Percentiles rank a stretch among this genome's conserved stretches.
phyloP scores from a whole-genome alignment of 2,113 vertebrate genomes.

The Prolemur simus region DNA sequence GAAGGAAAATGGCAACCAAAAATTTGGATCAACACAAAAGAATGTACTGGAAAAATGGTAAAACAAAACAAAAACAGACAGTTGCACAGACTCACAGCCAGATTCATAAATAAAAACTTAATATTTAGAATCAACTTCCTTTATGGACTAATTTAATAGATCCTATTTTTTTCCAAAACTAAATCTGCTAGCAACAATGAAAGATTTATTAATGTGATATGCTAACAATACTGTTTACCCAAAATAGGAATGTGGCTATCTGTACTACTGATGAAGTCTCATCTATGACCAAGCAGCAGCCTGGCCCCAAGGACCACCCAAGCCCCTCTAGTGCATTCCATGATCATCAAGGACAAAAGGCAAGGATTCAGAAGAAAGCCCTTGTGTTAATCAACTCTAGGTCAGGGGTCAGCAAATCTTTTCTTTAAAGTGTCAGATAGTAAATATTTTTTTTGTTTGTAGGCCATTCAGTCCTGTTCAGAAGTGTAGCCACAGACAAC shows the following conservation, averaged over 20 bases:
- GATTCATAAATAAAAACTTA: slow-evolving; percentile 10
- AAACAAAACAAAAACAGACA: neutral
- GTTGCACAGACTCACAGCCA: neutral
- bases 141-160: neutral
- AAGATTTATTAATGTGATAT: neutral
- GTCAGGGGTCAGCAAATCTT: neutral
- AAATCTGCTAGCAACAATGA: neutral
- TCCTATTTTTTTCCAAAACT: neutral
- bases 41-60: neutral
- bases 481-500: neutral
- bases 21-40: slow-evolving; percentile 21
- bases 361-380: neutral
- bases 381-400: neutral
- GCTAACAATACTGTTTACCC: neutral
- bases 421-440: neutral
- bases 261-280: neutral
- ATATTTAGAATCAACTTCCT: neutral
- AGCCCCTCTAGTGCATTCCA: neutral
- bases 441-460: neutral
- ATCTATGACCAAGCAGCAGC: neutral
- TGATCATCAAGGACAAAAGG: neutral
- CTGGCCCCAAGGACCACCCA: neutral
- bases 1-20: neutral
- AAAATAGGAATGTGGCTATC: neutral
- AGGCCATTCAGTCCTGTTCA: neutral